Evolutionary conservation across 2,113 vertebrate species (phyloP), one percentile per base, ranked within the genome.

Genomic region (Pogona vitticeps): DNA sequence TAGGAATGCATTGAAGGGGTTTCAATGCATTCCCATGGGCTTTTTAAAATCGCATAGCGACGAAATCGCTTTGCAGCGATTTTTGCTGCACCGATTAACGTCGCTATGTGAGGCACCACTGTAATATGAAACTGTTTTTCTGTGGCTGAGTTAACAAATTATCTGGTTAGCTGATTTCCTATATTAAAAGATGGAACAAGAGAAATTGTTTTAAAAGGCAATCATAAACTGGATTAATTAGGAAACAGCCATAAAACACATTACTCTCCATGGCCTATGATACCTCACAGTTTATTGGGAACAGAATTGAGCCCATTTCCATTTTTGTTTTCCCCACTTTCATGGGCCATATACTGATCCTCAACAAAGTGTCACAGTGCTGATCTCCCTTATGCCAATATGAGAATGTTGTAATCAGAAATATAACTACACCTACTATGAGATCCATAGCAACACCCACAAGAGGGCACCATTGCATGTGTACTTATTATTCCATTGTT

Each of bases 401-500:
- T 82, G 40, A 82, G 63, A 82, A 68, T 67, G 8, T 7, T 68
- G n/a, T 42, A 80, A 26, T 31, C 23, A 52, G 31, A 13, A 8
- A 17, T 14, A 68, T 68, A 7, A 61, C 21, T 31, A 80, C 20
- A 28, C 23, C 40, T 26, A 56, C 28, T 13, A 68, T 15, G 13
- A 26, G 21, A 80, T 52, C 28, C 38, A 33, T 68, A 67, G 20
- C 28, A 52, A 46, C 80, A 82, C 80, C 80, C 80, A 82, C 40
- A 17, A 82, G 80, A 82, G 80, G 80, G 80, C 80, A 82, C 38
- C 80, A 70, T 82, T 82, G 42, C 68, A 52, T 52, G 38, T 68
- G 18, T 70, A 82, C 80, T 67, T 67, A 63, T 36, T 21, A 67
- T 67, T n/a, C 17, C 26, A 67, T 31, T 67, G 40, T 81, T 40